Conservation (phyloP, 2,888 invertebrate genomes). For the Phengaris alcon region DNA sequence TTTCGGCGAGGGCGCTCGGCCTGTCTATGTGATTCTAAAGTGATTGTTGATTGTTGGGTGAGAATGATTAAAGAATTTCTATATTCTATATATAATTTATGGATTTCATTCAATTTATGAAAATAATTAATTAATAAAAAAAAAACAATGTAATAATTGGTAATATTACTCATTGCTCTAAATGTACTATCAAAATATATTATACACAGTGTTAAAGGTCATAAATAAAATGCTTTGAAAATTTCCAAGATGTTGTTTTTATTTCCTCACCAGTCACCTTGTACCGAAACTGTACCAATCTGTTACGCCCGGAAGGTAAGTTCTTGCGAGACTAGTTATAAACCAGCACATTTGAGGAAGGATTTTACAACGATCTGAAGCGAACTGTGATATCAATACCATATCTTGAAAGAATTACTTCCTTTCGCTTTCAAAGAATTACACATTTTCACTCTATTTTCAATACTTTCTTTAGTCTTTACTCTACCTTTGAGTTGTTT, state of each 20-base stretch:
- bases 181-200: slow-evolving; percentile 81
- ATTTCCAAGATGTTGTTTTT: slow-evolving; percentile 70
- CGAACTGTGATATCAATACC: no score
- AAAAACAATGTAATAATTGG: slow-evolving; percentile 79
- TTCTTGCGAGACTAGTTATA: no score
- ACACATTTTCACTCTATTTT: no score
- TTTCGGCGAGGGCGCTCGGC: slow-evolving; percentile 37
- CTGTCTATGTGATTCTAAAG: slow-evolving; percentile 64
- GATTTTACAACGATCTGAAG: no score
- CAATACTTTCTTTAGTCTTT: no score
- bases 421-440: no score
- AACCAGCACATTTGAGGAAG: no score
- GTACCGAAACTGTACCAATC: not conserved
- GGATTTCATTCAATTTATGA: slow-evolving; percentile 75
- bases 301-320: no score
- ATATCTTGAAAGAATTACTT: no score
- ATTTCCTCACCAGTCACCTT: slow-evolving; percentile 39
- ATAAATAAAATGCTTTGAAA: slow-evolving; percentile 80
- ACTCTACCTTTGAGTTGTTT: no score
- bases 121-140: slow-evolving; percentile 52
- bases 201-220: slow-evolving; percentile 80
- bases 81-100: slow-evolving; percentile 76
- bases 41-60: slow-evolving; percentile 76
- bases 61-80: slow-evolving; percentile 72
- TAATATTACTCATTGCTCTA: slow-evolving; percentile 81